Base-by-base conservation (phyloP, 1,140 invertebrate species). In the Zaprionus vittiger region DNA sequence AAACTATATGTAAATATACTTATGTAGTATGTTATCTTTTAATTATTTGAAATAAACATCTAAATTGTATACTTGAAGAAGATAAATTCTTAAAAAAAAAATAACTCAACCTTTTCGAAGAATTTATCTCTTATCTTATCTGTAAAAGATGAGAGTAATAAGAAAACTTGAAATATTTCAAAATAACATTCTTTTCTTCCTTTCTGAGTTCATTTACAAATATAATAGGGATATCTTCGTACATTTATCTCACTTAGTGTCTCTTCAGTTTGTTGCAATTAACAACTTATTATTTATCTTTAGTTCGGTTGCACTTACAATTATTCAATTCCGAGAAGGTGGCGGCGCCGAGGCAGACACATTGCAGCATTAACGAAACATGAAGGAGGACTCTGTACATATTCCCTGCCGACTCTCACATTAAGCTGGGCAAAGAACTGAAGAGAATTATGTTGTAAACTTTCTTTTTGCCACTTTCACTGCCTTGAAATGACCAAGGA, bases 301-400 rank as follows among this genome's bases (percentile, higher is more conserved):
- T 6, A 47, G 41, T 17, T 47, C n/a, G 17, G 1, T 12, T 34
- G 9, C 20, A 73, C 85, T 90, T 79, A 89, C 84, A 89, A 68
- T 89, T 89, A 55, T 89, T 89, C 24, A 90, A 56, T 47, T 89
- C 84, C 15, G 81, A 71, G 26, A 89, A 90, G 56, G 64, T 90
- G 20, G 75, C 66, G 7, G 20, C n/a, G 28, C 78, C 60, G 7
- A 73, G 31, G 12, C 55, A 65, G 31, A 81, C 63, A 64, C 49
- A 72, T 44, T 89, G 73, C 59, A 83, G 37, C 15, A 84, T 59
- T 28, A 89, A 52, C 28, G 63, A 74, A 54, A 79, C 20, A 41
- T 70, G 37, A 54, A 74, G 37, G 5, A 73, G 65, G 15, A 7
- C 57, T 34, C 60, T 77, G 66, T 38, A 72, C 85, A 89, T 90